Conservation (phyloP, 2,888 invertebrate species). For the Heliconius sara region DNA sequence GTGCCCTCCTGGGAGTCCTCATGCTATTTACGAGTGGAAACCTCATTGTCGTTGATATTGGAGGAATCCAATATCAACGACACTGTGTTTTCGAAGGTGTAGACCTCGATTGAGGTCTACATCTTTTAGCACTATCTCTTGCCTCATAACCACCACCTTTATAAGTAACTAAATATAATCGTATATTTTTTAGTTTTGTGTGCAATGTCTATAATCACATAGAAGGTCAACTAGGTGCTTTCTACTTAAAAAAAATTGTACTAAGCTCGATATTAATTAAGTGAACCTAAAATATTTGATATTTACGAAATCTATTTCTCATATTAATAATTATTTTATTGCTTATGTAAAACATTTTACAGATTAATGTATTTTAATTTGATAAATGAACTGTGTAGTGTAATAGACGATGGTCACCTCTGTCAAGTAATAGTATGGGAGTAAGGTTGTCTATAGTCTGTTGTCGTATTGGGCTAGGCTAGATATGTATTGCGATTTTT, state of each 20-base stretch:
- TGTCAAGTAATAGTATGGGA: neutral
- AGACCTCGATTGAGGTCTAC: too few species aligned
- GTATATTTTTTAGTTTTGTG: neutral
- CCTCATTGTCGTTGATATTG: too few species aligned
- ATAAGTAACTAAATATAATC: neutral
- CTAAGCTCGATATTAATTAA: neutral
- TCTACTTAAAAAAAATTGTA: neutral
- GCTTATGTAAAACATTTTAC: neutral
- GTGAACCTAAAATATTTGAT: neutral
- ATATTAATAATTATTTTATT: neutral
- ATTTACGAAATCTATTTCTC: neutral
- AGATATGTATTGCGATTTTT: neutral
- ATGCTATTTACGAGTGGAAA: too few species aligned
- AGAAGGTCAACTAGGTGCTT: neutral
- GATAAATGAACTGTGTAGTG: slow-evolving; percentile 12
- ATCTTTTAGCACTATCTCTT: too few species aligned
- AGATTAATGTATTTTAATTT: neutral
- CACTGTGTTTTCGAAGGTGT: too few species aligned
- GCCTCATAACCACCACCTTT: neutral
- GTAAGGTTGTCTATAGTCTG: slow-evolving; percentile 28
- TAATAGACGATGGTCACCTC: slow-evolving; percentile 24
- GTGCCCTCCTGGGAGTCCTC: too few species aligned
- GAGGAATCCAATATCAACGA: too few species aligned
- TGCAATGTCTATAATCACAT: neutral
- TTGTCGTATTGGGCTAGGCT: neutral